A percentile compares a stretch with the other conserved stretches of the same genome.
phyloP scores from a whole-genome alignment of 1,140 invertebrate genomes.

The Protaetia brevitarsis region DNA sequence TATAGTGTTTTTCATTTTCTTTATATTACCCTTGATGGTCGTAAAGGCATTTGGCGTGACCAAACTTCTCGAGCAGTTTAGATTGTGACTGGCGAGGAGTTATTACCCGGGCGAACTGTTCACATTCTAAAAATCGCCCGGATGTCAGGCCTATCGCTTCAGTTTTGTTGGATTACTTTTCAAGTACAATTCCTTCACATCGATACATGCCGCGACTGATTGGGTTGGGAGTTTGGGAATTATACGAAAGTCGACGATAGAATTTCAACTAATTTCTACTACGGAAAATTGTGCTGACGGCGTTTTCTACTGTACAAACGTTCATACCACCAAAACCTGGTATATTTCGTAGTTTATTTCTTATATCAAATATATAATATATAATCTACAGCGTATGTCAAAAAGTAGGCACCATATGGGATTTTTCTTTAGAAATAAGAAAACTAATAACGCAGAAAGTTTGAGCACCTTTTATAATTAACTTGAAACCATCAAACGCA shows the following conservation, averaged over 20 bases:
- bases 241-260: not conserved
- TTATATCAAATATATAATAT: too few species aligned
- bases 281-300: not conserved
- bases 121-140: slow-evolving; percentile 36
- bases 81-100: slow-evolving; percentile 44
- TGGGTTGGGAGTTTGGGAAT: slow-evolving; percentile 45
- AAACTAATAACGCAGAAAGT: too few species aligned
- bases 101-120: slow-evolving; percentile 31
- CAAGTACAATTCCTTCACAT: slow-evolving; percentile 46
- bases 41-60: slow-evolving; percentile 81
- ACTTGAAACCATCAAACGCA: too few species aligned
- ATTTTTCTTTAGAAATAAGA: too few species aligned
- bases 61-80: slow-evolving; percentile 58
- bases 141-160: slow-evolving; percentile 43
- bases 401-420: too few species aligned
- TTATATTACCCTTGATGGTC: slow-evolving; percentile 77
- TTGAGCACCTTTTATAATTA: too few species aligned
- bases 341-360: too few species aligned
- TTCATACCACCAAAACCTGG: too few species aligned
- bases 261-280: slow-evolving; percentile 6
- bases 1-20: slow-evolving; percentile 78
- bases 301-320: too few species aligned
- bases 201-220: slow-evolving; percentile 46
- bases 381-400: too few species aligned
- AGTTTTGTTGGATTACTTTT: slow-evolving; percentile 40